phyloP scores from a whole-genome alignment of 2,113 vertebrate species.

The Leuciscus idus region DNA sequence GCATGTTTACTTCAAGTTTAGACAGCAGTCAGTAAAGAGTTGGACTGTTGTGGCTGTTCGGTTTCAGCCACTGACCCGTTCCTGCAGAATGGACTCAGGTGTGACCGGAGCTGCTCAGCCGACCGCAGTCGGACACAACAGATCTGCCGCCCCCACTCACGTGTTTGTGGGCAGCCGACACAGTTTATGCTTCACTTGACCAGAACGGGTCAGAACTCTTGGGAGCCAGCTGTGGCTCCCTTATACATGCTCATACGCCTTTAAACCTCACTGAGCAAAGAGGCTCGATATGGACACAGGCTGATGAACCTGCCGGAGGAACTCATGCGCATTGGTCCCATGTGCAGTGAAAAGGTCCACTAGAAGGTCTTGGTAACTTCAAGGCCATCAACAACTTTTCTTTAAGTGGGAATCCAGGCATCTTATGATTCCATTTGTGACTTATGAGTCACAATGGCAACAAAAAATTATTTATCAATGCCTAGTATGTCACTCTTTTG shows the following conservation, averaged over 20 bases:
- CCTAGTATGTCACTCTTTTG: no score
- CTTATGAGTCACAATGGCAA: background rate
- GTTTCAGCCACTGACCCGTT: conserved; percentile 14
- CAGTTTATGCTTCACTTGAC: conserved; percentile 40
- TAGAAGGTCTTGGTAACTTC: background rate
- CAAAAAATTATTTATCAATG: background rate
- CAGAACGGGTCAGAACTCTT: conserved; percentile 32
- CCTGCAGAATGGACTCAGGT: conserved; percentile 31
- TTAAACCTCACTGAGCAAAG: conserved; percentile 43
- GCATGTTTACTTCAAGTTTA: conserved; percentile 29
- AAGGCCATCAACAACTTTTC: background rate
- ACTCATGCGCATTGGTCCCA: conserved; percentile 3
- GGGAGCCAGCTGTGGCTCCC: conserved; percentile 44
- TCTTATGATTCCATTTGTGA: background rate
- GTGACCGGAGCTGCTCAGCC: conserved; percentile 20
- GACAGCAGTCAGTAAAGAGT: background rate
- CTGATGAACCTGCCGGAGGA: conserved; percentile 17
- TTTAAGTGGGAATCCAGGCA: background rate
- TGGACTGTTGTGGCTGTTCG: conserved; percentile 12
- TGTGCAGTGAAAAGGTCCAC: conserved; percentile 2
- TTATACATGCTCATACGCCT: conserved; percentile 24
- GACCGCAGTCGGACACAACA: conserved; percentile 10
- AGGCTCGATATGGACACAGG: conserved; percentile 17
- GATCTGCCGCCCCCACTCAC: conserved; percentile 21
- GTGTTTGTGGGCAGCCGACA: background rate